Base-by-base conservation (phyloP, 2,113 vertebrate genomes). In the Plectropomus leopardus region DNA sequence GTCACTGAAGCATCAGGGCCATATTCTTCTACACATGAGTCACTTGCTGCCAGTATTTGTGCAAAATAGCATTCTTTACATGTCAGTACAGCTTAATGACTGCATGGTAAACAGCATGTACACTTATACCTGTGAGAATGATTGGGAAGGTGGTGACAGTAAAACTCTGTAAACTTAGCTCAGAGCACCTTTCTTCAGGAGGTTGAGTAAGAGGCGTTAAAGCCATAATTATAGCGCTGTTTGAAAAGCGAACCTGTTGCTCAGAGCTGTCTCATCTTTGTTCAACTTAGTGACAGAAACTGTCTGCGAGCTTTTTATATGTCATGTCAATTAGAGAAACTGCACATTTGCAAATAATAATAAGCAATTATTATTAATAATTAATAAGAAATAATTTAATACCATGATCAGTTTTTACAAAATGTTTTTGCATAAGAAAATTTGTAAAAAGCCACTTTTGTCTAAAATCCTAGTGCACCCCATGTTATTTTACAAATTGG, bases 191-290 rank as follows among this genome's bases (percentile, higher is more conserved):
- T 71, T 81, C 50, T 58, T 64, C 70, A 60, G 69, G 74, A 72
- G 64, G 58, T 87, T 88, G 80, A 45, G 61, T 57, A 86, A 90
- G 63, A 77, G 4, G 34, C 53, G 42, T 63, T 67, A 65, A 72
- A 85, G n/a, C 32, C 34, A 26, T 87, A 87, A 90, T 92, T 89
- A 88, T 23, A 48, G 71, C 6, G 15, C 34, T 51, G 75, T 61
- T 16, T 21, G 64, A 74, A 84, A 66, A 57, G 50, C 1, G 0
- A 75, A 30, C 34, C 4, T 13, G 57, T 48, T 60, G 16, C 58
- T 6, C n/a, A 44, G 67, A 77, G 54, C 45, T 0, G 55, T 47
- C 48, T 65, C 70, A 26, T 47, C 30, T 74, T 53, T 79, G 14
- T 57, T 64, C 34, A 19, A 15, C 7, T 65, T 28, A 60, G 8